These are phyloP conservation scores for Myopa testacea DNA, from an alignment of 2,888 invertebrate genomes.

Conservation along the genomic window DNA sequence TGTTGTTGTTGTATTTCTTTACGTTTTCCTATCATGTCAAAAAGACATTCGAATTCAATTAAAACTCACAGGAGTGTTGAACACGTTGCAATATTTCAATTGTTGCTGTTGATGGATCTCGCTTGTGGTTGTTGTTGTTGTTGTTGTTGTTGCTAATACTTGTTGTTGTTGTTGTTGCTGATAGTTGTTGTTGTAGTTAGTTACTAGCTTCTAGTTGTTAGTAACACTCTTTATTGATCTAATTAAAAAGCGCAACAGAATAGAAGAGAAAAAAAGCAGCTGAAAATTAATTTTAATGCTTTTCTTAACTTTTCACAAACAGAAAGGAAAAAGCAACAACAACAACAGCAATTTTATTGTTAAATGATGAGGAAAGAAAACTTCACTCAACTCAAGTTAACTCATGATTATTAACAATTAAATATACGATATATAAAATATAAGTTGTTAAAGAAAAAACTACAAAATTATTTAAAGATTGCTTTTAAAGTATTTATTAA, in stretches of 20 bases:
- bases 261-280: background rate
- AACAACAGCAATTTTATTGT: slow-evolving; percentile 25
- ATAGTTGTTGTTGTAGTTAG: background rate
- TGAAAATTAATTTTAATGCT: background rate
- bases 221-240: background rate
- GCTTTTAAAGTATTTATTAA: too few relatives aligned
- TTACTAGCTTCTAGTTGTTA: background rate
- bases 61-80: slow-evolving; percentile 50
- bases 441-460: too few relatives aligned
- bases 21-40: slow-evolving; percentile 42
- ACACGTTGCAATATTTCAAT: slow-evolving; percentile 36
- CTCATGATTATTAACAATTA: background rate
- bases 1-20: background rate
- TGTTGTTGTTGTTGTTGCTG: slow-evolving; percentile 9
- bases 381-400: background rate
- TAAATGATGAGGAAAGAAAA: slow-evolving; percentile 32
- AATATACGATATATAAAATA: too few relatives aligned
- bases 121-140: slow-evolving; percentile 7
- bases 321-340: background rate
- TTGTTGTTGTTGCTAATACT: background rate
- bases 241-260: background rate
- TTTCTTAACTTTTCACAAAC: background rate
- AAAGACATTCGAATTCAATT: slow-evolving; percentile 54
- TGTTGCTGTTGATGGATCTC: background rate
- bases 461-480: too few relatives aligned